phyloP scores from a whole-genome alignment of 2,113 vertebrate species.

The Danio rerio region GRCz12tu NC_133190.1:47523001-47523500 shows the following conservation, averaged over 20 bases:
- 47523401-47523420: too few relatives aligned
- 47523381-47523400: too few relatives aligned
- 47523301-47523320: constrained; percentile 7
- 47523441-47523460: too few relatives aligned
- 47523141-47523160: background rate
- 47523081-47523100: background rate
- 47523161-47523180: background rate
- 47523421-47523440: too few relatives aligned
- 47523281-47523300: constrained; percentile 23
- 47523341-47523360: background rate
- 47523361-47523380: too few relatives aligned
- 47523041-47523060: background rate
- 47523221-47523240: constrained; percentile 26
- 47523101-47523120: background rate
- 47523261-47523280: constrained; percentile 2
- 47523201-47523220: background rate
- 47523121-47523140: background rate
- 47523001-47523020: background rate
- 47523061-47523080: background rate
- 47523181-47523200: background rate
- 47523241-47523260: constrained; percentile 21
- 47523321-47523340: background rate
- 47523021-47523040: too few relatives aligned
- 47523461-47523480: too few relatives aligned
- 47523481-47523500: too few relatives aligned